Conservation (phyloP, 2,113 vertebrate genomes). For the Mirza zaza region DNA sequence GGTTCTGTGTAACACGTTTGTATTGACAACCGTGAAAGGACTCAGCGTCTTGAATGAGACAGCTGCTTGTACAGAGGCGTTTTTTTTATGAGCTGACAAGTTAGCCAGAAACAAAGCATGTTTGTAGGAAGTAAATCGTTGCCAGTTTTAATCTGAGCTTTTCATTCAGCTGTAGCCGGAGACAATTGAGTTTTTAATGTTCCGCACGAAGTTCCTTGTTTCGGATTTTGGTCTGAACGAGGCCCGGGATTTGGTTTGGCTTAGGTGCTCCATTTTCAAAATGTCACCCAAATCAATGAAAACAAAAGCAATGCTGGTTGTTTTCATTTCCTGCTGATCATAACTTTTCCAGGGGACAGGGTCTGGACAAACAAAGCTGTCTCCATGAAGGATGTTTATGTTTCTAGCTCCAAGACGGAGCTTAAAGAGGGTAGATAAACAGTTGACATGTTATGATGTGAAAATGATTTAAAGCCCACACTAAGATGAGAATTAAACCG, state of each 20-base stretch:
- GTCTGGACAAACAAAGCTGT: slow-evolving; percentile 71
- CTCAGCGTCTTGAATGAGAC: slow-evolving; percentile 70
- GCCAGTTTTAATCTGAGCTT: slow-evolving; percentile 57
- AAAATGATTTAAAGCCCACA: slow-evolving; percentile 74
- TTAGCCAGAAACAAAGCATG: slow-evolving; percentile 66
- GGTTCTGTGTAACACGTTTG: slow-evolving; percentile 51
- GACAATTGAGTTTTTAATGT: slow-evolving; percentile 41
- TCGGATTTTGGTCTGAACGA: slow-evolving; percentile 28
- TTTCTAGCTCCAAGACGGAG: slow-evolving; percentile 48
- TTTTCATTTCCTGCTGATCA: slow-evolving; percentile 69
- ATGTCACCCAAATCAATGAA: slow-evolving; percentile 57
- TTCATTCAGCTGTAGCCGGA: slow-evolving; percentile 54
- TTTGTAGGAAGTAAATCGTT: slow-evolving; percentile 64
- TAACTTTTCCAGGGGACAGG: slow-evolving; percentile 60
- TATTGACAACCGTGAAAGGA: slow-evolving; percentile 32
- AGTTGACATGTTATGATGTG: slow-evolving; percentile 77
- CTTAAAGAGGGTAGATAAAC: slow-evolving; percentile 65
- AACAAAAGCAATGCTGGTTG: slow-evolving; percentile 58
- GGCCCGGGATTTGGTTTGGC: slow-evolving; percentile 53
- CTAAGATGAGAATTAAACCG: slow-evolving; percentile 29
- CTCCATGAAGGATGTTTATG: slow-evolving; percentile 66
- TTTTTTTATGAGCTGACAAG: slow-evolving; percentile 67
- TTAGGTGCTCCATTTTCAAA: slow-evolving; percentile 17
- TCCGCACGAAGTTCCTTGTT: neutral
- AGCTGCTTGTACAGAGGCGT: slow-evolving; percentile 61